Percentiles rank a stretch among this genome's conserved stretches.
These are phyloP conservation scores for Gastrophysa polygoni DNA, from an alignment of 2,888 invertebrate species.

Conservation along the genomic window DNA sequence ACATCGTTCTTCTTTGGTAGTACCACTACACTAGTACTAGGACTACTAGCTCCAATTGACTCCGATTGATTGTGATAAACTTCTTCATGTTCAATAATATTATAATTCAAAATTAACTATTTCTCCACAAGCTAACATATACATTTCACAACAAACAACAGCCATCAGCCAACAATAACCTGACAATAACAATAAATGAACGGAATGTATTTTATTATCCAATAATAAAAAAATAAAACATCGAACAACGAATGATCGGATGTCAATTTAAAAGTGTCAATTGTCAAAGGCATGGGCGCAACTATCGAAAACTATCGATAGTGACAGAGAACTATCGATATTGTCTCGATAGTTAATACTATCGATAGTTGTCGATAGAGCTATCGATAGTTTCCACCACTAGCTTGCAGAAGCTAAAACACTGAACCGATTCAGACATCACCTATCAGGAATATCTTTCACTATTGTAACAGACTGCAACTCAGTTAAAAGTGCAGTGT, in stretches of 20 bases:
- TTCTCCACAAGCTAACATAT: not conserved
- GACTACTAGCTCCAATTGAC: too few species aligned
- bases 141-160: not conserved
- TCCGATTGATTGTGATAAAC: not conserved
- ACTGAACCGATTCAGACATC: conserved; percentile 23
- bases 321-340: not conserved
- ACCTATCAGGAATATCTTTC: conserved; percentile 18
- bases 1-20: too few species aligned
- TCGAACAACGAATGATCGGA: too few species aligned
- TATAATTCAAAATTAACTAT: not conserved
- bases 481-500: conserved; percentile 13
- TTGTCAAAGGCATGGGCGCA: not conserved
- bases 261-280: not conserved
- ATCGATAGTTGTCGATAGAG: not conserved
- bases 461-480: conserved; percentile 23
- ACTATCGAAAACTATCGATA: not conserved
- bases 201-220: too few species aligned
- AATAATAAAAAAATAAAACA: too few species aligned
- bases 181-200: too few species aligned
- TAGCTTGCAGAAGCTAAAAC: conserved; percentile 22
- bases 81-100: not conserved
- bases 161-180: not conserved
- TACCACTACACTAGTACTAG: too few species aligned
- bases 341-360: not conserved
- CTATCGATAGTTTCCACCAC: not conserved